Percentiles rank a stretch among this genome's conserved stretches.
phyloP scores from a whole-genome alignment of 2,113 vertebrate species.

The Dipodomys stephensi region DNA sequence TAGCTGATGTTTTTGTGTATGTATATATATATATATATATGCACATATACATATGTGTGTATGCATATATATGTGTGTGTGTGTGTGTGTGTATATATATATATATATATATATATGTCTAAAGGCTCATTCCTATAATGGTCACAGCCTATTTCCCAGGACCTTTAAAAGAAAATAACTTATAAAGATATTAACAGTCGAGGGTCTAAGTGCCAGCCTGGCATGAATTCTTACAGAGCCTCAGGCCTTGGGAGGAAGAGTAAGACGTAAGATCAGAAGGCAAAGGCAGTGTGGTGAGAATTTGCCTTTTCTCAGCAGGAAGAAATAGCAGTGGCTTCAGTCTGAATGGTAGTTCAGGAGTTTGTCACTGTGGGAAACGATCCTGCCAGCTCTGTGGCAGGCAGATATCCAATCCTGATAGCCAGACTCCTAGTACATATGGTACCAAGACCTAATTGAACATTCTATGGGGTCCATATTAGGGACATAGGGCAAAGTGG shows the following conservation, averaged over 20 bases:
- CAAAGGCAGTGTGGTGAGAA: slow-evolving; percentile 40
- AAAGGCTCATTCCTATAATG: neutral
- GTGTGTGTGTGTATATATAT: too few relatives aligned
- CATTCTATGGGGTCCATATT: slow-evolving; percentile 55
- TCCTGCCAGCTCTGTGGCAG: slow-evolving; percentile 38
- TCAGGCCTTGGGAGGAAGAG: neutral
- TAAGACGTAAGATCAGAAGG: slow-evolving; percentile 21
- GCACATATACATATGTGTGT: too few relatives aligned
- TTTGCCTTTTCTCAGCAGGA: slow-evolving; percentile 45
- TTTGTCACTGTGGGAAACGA: slow-evolving; percentile 60
- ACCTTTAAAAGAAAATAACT: slow-evolving; percentile 64
- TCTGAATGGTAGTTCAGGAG: slow-evolving; percentile 12
- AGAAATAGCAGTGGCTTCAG: slow-evolving; percentile 56
- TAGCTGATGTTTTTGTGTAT: neutral
- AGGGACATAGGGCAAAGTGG: neutral
- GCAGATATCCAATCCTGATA: slow-evolving; percentile 56
- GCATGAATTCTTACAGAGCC: slow-evolving; percentile 47
- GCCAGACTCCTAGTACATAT: neutral
- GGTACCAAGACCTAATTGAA: slow-evolving; percentile 56
- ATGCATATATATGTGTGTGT: too few relatives aligned
- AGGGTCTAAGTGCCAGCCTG: slow-evolving; percentile 3
- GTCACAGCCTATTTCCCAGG: slow-evolving; percentile 35
- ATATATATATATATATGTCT: neutral
- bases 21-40: too few relatives aligned
- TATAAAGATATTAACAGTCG: slow-evolving; percentile 48